phyloP scores from a whole-genome alignment of 2,888 invertebrate genomes.

The Chromoteleia sp. region DNA sequence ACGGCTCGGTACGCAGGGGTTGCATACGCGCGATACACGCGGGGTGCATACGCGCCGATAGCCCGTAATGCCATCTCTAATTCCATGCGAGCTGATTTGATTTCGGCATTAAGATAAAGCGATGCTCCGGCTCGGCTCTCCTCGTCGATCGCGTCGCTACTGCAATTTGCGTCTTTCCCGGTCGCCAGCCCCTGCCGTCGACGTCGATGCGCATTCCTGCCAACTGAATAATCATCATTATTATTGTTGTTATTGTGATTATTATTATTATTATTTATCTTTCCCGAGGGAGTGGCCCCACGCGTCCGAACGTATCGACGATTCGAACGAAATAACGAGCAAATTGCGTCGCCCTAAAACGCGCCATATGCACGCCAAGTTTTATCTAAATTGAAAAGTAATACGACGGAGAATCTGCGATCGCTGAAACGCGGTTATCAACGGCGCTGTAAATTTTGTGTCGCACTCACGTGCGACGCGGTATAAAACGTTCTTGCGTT shows the following conservation, averaged over 20 bases:
- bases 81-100: constrained; percentile 84
- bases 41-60: constrained; percentile 83
- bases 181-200: constrained; percentile 17
- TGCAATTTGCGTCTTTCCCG: constrained; percentile 63
- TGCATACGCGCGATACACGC: constrained; percentile 65
- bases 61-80: constrained; percentile 84
- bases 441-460: constrained; percentile 42
- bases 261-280: constrained; percentile 65
- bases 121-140: constrained; percentile 50
- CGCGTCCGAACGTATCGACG: constrained; percentile 37
- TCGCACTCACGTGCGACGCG: constrained; percentile 25
- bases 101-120: constrained; percentile 84
- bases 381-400: constrained; percentile 67
- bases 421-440: constrained; percentile 32
- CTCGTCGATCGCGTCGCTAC: constrained; percentile 32
- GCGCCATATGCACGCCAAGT: constrained; percentile 55
- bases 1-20: constrained; percentile 72
- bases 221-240: constrained; percentile 66
- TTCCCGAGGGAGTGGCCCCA: constrained; percentile 59
- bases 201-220: constrained; percentile 53
- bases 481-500: constrained; percentile 41
- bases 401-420: constrained; percentile 38
- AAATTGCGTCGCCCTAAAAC: constrained; percentile 55
- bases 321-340: constrained; percentile 53
- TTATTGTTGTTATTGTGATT: constrained; percentile 59